Evolutionary conservation across 2,113 vertebrate species (phyloP), one percentile per base, ranked within the genome.

Genomic region (Scytalopus superciliaris): DNA sequence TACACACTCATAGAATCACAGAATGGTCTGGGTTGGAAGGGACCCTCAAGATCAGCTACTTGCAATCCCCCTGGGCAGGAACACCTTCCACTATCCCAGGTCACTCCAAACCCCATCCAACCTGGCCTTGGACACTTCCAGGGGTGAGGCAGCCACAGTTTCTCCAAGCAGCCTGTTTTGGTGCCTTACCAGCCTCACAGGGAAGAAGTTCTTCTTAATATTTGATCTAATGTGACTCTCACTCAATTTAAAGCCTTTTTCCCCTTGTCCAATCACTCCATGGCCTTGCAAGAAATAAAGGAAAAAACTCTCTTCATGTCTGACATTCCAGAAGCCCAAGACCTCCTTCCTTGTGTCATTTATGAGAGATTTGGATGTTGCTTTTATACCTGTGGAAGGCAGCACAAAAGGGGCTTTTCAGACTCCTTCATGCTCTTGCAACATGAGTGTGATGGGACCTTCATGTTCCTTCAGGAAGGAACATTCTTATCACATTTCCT

Each of bases 221-320:
- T 53, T 6, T 30, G 11, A 7, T 18, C 8, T 31, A 22, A 53
- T 14, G 30, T n/a, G 18, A 7, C 19, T 10, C 3, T 25, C 16
- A 68, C 13, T 75, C 53, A 45, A 8, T 40, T 83, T 47, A 27
- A 45, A 60, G 7, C 13, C 24, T 4, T 25, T 40, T 8, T 16
- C 3, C 2, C 5, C 10, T 60, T 30, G 23, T 53, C 28, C 19
- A 14, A 18, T 31, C 7, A n/a, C 0, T 14, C 7, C 55, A 56
- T 31, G 31, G 19, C 55, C 19, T 74, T 52, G 21, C 30, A 25
- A 39, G 47, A 21, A 52, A 10, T 42, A 42, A 42, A 74, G 12
- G 28, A 53, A 55, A 42, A 64, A 35, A 16, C 1, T 0, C 7
- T 25, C 10, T 50, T 70, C 25, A 30, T 14, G 17, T 56, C 55